Conservation (phyloP, 2,888 invertebrate genomes). For the Drosophila nr. medialis region DNA sequence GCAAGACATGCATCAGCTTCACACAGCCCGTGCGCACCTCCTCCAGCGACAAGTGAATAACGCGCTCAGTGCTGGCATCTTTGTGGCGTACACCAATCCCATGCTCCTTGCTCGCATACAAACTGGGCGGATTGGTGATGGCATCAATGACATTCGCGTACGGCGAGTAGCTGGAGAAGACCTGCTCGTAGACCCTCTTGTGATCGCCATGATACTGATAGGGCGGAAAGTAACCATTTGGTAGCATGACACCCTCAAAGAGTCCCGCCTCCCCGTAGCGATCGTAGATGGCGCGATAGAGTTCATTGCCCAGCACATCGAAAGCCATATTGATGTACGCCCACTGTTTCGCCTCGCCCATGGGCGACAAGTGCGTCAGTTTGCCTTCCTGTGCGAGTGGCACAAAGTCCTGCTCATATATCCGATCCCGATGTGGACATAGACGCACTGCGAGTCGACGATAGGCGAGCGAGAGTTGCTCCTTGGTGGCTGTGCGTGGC, state of each 20-base stretch:
- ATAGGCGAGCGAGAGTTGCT: conserved; percentile 90
- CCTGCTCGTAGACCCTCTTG: conserved; percentile 90
- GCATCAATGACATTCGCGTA: conserved; percentile 91
- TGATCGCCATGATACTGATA: conserved; percentile 94
- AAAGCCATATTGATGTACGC: conserved; percentile 89
- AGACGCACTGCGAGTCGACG: conserved; percentile 86
- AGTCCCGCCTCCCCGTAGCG: conserved; percentile 95
- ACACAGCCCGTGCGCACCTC: conserved; percentile 90
- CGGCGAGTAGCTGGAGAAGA: conserved; percentile 93
- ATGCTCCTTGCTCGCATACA: conserved; percentile 87
- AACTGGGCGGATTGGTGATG: conserved; percentile 87
- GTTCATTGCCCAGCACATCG: conserved; percentile 88
- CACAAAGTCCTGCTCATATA: conserved; percentile 86
- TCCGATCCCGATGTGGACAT: conserved; percentile 84
- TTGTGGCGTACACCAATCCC: conserved; percentile 89
- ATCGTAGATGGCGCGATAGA: conserved; percentile 91
- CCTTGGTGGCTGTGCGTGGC: conserved; percentile 87
- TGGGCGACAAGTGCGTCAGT: conserved; percentile 71
- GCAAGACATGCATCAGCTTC: conserved; percentile 93
- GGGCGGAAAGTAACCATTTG: conserved; percentile 89
- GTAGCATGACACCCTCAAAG: conserved; percentile 91
- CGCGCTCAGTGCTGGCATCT: conserved; percentile 86
- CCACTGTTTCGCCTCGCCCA: conserved; percentile 79
- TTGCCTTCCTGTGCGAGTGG: conserved; percentile 75
- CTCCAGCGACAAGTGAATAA: conserved; percentile 87